Conservation (phyloP, 2,113 vertebrate genomes). For the Corythornis vintsioides region DNA sequence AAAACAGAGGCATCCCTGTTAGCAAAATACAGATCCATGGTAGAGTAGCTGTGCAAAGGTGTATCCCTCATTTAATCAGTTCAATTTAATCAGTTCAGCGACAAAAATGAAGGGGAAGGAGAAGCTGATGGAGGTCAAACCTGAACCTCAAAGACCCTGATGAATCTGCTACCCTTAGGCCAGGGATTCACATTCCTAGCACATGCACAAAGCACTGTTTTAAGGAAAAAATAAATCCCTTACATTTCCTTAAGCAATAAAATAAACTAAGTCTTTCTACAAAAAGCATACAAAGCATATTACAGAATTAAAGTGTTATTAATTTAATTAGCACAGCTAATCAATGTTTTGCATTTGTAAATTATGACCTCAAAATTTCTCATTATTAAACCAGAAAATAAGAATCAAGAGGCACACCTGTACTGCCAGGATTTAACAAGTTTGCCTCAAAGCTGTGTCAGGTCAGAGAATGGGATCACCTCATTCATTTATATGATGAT, state of each 20-base stretch:
- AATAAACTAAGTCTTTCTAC: not conserved
- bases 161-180: not conserved
- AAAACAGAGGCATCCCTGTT: not conserved
- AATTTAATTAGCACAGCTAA: conserved; percentile 37
- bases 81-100: not conserved
- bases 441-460: not conserved
- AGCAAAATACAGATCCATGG: not conserved
- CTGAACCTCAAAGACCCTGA: not conserved
- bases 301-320: not conserved
- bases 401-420: not conserved
- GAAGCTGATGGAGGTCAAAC: not conserved
- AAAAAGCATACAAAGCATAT: not conserved
- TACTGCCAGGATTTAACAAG: not conserved
- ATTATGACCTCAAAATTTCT: conserved; percentile 17
- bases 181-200: not conserved
- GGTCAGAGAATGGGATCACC: conserved; percentile 26
- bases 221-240: not conserved
- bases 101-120: not conserved
- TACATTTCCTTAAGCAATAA: not conserved
- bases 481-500: conserved; percentile 16
- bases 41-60: not conserved
- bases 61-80: too few relatives aligned
- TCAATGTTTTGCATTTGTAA: conserved; percentile 4
- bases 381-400: not conserved
- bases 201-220: not conserved